Evolutionary conservation across 2,113 vertebrate species (phyloP).

Genomic region (Myrmecophaga tridactyla): DNA sequence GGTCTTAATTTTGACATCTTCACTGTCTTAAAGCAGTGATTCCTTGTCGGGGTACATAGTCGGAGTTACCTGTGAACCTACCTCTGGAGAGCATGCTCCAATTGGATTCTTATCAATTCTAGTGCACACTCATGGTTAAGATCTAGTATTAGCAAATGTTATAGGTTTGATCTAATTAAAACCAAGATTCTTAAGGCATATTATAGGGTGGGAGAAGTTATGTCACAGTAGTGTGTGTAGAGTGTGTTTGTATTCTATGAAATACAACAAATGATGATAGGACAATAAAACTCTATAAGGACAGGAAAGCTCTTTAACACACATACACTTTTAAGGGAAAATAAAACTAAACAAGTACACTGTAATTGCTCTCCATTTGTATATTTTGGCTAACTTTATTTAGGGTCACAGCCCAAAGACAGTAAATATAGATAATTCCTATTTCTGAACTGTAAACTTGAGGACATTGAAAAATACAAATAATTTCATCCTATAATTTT

Average conservation of each 20-base stretch:
- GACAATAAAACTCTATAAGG: background rate
- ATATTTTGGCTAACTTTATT: background rate
- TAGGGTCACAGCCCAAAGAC: background rate
- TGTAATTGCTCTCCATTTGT: background rate
- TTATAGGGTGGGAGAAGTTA: background rate
- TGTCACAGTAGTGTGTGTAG: background rate
- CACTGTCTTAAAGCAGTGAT: background rate
- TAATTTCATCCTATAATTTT: background rate
- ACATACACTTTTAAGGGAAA: background rate
- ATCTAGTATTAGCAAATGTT: background rate
- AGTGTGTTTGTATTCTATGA: background rate
- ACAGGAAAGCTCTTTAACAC: background rate
- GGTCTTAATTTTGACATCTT: background rate
- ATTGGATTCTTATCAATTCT: background rate
- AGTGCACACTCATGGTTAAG: background rate
- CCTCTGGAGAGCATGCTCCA: background rate
- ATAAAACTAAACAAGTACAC: background rate
- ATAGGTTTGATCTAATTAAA: background rate
- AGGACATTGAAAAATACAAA: background rate
- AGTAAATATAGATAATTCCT: background rate
- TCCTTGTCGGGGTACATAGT: background rate
- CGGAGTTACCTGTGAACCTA: background rate
- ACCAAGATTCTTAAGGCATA: background rate
- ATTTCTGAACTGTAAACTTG: background rate
- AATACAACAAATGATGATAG: background rate